Evolutionary conservation across 2,797 vertebrate species (phyloP).

Genomic region (Toxotes lorentzi): DNA sequence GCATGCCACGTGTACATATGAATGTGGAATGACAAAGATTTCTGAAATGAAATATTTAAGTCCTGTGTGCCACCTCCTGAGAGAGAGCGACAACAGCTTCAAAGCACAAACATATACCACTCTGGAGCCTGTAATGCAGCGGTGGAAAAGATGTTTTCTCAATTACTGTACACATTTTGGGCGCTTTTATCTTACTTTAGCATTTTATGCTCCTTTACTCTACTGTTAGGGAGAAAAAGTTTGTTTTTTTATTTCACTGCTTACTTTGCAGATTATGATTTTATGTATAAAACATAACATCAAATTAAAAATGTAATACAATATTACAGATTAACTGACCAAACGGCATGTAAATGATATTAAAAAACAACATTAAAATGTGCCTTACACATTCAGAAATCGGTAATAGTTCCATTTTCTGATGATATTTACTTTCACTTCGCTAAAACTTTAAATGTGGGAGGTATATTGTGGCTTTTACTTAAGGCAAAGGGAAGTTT

Average conservation of each 20-base stretch:
- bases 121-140: constrained; percentile 25
- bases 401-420: background rate
- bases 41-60: constrained; percentile 76
- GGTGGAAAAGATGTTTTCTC: constrained; percentile 35
- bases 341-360: background rate
- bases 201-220: background rate
- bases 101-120: constrained; percentile 51
- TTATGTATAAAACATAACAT: background rate
- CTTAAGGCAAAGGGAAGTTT: background rate
- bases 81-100: constrained; percentile 45
- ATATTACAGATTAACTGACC: background rate
- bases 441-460: constrained; percentile 2
- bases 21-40: constrained; percentile 72
- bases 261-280: background rate
- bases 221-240: background rate
- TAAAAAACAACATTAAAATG: background rate
- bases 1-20: constrained; percentile 51
- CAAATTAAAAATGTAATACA: background rate
- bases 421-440: no score
- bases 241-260: background rate
- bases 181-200: background rate
- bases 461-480: background rate
- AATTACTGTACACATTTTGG: constrained; percentile 18
- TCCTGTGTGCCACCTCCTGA: constrained; percentile 57
- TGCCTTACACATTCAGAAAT: background rate